phyloP scores from a whole-genome alignment of 2,888 invertebrate genomes.

The Cantharis rufa region DNA sequence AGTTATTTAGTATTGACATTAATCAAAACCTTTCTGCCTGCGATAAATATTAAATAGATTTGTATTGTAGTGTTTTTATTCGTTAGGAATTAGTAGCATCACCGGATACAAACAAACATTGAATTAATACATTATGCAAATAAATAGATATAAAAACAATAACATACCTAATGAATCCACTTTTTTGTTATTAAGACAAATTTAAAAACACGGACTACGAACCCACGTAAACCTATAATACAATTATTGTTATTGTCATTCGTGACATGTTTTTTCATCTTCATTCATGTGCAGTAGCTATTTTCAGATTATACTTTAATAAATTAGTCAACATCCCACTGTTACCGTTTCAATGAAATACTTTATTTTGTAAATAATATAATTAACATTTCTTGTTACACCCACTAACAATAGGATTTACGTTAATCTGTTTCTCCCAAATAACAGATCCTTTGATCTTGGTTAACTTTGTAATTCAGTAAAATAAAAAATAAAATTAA shows the following conservation, averaged over 20 bases:
- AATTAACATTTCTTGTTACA: background rate
- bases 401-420: background rate
- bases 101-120: background rate
- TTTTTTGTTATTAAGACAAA: background rate
- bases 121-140: background rate
- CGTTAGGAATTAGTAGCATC: background rate
- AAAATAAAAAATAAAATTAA: too few species aligned
- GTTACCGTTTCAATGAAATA: background rate
- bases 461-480: too few species aligned
- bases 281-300: background rate
- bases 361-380: background rate
- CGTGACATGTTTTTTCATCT: background rate
- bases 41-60: background rate
- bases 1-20: background rate
- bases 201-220: background rate
- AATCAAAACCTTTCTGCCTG: background rate
- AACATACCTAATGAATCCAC: background rate
- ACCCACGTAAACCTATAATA: background rate
- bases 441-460: too few species aligned
- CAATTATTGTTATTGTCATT: background rate
- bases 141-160: background rate
- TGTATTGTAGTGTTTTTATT: background rate
- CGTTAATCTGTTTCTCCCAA: too few species aligned
- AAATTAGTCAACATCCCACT: background rate
- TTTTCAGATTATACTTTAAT: background rate